Evolutionary conservation across 1,140 invertebrate species (phyloP).

Genomic region (Bombus breviceps): DNA sequence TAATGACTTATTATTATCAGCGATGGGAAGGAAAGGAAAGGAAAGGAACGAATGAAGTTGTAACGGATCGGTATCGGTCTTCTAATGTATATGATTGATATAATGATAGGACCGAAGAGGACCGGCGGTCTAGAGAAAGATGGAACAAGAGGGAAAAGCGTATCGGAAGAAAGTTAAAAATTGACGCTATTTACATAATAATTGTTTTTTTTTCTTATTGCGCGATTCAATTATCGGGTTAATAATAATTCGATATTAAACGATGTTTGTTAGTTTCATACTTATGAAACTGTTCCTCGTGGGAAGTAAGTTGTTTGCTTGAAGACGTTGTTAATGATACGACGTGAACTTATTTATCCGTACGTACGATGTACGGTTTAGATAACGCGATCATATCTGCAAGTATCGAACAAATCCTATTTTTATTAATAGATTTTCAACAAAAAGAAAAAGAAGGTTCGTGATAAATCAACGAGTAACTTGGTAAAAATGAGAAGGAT

Average conservation of each 20-base stretch:
- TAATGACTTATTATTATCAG: constrained; percentile 18
- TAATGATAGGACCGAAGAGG: background rate
- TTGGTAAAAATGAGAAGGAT: background rate
- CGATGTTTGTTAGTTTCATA: no score
- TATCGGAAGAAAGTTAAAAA: background rate
- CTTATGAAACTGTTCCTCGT: no score
- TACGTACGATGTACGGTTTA: no score
- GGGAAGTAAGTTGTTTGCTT: no score
- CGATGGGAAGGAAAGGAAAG: background rate
- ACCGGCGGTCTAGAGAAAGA: background rate
- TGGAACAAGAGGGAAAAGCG: background rate
- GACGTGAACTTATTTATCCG: no score
- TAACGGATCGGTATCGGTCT: background rate
- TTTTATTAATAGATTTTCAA: background rate
- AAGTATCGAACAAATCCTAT: no score
- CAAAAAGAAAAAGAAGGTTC: background rate
- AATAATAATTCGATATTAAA: background rate
- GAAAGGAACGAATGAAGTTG: constrained; percentile 19
- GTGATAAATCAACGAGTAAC: background rate
- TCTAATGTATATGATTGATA: background rate
- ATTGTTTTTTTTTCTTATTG: background rate
- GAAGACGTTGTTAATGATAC: background rate
- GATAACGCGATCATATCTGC: no score
- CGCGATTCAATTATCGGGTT: background rate
- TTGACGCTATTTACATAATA: background rate